These are phyloP conservation scores for Metacarcinus magister DNA, from an alignment of 2,888 invertebrate species.

Conservation along the genomic window DNA sequence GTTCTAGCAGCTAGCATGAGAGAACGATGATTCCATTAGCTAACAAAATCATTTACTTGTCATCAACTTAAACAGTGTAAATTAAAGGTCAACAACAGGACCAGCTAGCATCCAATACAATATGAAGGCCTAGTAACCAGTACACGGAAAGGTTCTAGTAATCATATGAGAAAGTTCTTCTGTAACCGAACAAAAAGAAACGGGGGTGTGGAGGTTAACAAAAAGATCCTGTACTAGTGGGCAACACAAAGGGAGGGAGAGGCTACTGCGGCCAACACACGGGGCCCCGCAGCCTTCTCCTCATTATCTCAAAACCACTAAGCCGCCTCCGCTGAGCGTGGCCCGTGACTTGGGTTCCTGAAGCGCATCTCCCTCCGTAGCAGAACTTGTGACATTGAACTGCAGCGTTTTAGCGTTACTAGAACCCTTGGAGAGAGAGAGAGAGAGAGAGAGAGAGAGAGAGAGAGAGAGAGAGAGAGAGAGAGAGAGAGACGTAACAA, in stretches of 20 bases:
- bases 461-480: slow-evolving; percentile 48
- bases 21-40: background rate
- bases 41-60: background rate
- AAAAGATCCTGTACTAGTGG: background rate
- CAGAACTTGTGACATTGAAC: background rate
- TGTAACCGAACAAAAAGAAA: background rate
- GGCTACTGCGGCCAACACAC: background rate
- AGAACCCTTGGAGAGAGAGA: background rate
- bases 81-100: background rate
- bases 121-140: background rate
- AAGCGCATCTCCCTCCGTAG: background rate
- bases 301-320: background rate
- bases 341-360: background rate
- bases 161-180: background rate
- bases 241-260: background rate
- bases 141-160: background rate
- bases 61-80: background rate
- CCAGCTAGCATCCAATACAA: too few species aligned
- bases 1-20: background rate
- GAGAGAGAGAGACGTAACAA: slow-evolving; percentile 17
- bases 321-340: background rate
- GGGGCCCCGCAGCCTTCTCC: background rate
- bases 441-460: background rate
- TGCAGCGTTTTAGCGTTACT: background rate
- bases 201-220: background rate